Conservation (phyloP, 2,888 invertebrate species). For the Chrysina gloriosa region DNA sequence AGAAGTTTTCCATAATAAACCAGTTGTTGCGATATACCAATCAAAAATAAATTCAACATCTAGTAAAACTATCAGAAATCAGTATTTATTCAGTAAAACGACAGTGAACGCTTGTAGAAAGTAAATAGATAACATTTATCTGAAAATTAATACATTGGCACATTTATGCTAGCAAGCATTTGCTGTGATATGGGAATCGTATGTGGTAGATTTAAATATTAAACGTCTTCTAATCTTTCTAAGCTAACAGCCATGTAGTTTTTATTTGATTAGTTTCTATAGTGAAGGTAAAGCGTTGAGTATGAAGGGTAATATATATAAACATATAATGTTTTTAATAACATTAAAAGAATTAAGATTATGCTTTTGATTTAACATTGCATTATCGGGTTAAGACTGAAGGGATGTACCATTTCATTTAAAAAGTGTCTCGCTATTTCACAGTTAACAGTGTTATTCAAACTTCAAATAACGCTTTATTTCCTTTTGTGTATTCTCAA, state of each 20-base stretch:
- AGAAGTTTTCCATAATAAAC: constrained; percentile 22
- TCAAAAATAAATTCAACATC: constrained; percentile 20
- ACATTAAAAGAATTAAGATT: too few relatives aligned
- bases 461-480: too few relatives aligned
- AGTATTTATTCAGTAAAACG: neutral
- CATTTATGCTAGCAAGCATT: constrained; percentile 26
- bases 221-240: constrained; percentile 10
- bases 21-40: constrained; percentile 18
- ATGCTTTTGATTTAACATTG: too few relatives aligned
- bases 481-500: too few relatives aligned
- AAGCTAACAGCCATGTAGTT: constrained; percentile 4
- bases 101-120: constrained; percentile 17
- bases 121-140: neutral
- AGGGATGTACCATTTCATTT: too few relatives aligned
- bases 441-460: too few relatives aligned
- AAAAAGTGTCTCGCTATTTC: too few relatives aligned
- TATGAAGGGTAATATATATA: constrained; percentile 4
- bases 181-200: constrained; percentile 29
- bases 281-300: neutral
- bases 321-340: too few relatives aligned
- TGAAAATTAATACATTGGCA: neutral
- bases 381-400: too few relatives aligned
- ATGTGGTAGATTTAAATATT: neutral
- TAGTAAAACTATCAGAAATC: constrained; percentile 1
- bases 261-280: neutral